Evolutionary conservation across 2,113 vertebrate species (phyloP), one percentile per base, ranked within the genome.

Genomic region (Oncorhynchus masou): DNA sequence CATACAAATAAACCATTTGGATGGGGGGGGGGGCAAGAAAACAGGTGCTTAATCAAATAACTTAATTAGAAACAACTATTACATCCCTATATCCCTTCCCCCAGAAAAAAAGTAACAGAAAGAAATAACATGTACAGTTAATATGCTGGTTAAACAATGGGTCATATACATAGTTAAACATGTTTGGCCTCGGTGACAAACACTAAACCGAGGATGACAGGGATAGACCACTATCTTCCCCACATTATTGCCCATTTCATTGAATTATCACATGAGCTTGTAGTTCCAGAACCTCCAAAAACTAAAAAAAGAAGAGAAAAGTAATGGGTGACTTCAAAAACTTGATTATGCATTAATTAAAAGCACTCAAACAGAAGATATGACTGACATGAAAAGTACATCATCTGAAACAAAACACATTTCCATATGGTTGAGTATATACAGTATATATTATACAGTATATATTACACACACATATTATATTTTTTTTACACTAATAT

Each of bases 321-420:
- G 74, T 51, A 16, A 73, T 27, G 11, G n/a, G 59, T 22, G 20
- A 62, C 22, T 54, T 70, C 34, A 73, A 74, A 81, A 79, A 81
- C 71, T n/a, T n/a, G 81, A 78, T 9, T 78, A 81, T 68, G 74
- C 70, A 29, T 66, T 73, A 83, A 66, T 75, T 79, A 82, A 86
- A 87, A 79, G 84, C 86, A 75, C 78, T 83, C 27, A 75, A 84
- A 67, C 19, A 74, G 78, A 82, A 71, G 22, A 88, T 59, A 74
- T 71, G 9, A 12, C 48, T n/a, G 74, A 13, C 34, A 65, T 62
- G 19, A 59, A 72, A 76, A 78, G 65, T 24, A 71, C 64, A 72
- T 3, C 20, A 59, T 48, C 12, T 8, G 2, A 22, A 31, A 54
- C 60, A 75, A 62, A 39, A 29, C 39, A 39, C 39, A 45, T 67